These are phyloP conservation scores for Rhyacichthys aspro DNA, from an alignment of 2,797 vertebrate genomes.

Conservation along the genomic window DNA sequence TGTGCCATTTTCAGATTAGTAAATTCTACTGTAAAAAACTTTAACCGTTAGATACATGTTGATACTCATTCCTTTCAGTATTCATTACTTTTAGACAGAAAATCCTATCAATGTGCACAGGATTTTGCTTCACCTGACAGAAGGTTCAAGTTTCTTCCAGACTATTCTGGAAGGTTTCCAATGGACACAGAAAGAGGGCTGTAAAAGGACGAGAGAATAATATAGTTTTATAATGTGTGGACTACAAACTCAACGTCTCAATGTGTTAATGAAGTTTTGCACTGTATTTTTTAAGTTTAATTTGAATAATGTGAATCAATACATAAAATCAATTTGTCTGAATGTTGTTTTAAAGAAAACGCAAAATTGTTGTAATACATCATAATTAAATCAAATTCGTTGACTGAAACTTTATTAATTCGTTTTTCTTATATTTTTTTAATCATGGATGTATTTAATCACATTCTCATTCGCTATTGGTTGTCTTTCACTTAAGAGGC, in stretches of 20 bases:
- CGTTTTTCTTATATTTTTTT: no score
- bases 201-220: neutral
- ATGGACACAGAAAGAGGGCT: neutral
- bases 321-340: no score
- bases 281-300: no score
- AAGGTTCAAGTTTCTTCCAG: conserved; percentile 36
- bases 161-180: conserved; percentile 60
- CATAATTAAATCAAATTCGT: no score
- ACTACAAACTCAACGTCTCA: no score
- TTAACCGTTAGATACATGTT: conserved; percentile 45
- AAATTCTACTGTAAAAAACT: conserved; percentile 73
- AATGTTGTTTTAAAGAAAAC: no score
- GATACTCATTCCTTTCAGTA: conserved; percentile 14
- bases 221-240: no score
- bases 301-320: no score
- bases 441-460: neutral
- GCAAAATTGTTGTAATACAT: no score
- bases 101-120: neutral
- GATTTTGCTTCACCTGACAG: conserved; percentile 3
- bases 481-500: neutral
- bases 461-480: conserved; percentile 41
- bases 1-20: conserved; percentile 55
- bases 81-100: conserved; percentile 11
- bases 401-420: no score
- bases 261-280: no score